Conservation (phyloP, 2,797 vertebrate genomes). For the Chelonia mydas region DNA sequence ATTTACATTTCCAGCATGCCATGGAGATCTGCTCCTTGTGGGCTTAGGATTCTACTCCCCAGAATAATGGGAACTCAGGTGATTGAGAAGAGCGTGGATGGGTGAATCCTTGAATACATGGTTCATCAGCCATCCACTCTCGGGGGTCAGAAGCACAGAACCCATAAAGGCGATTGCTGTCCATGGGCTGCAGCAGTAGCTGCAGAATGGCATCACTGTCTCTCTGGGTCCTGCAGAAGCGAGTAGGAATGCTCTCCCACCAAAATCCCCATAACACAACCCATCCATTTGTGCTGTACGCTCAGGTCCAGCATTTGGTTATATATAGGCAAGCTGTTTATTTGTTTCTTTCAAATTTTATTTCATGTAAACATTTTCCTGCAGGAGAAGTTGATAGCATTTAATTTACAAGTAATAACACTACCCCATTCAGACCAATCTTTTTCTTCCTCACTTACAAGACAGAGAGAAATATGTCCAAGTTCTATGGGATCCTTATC, state of each 20-base stretch:
- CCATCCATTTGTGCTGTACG: accelerated
- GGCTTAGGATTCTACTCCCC: background rate
- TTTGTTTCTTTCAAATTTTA: background rate
- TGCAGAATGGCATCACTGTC: background rate
- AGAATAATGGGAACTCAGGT: background rate
- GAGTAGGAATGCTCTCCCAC: background rate
- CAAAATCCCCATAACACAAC: background rate
- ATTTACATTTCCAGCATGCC: background rate
- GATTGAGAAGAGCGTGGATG: accelerated
- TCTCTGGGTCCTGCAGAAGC: background rate
- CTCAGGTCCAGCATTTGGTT: background rate
- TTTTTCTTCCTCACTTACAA: background rate
- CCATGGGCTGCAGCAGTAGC: background rate
- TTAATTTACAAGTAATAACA: background rate
- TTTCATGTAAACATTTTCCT: background rate
- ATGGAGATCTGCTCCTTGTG: background rate
- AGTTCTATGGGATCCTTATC: background rate
- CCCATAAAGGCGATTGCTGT: background rate
- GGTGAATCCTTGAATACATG: background rate
- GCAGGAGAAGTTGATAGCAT: background rate
- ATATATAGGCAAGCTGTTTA: background rate
- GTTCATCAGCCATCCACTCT: background rate
- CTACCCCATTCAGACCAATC: background rate
- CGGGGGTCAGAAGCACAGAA: background rate
- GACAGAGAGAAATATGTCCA: background rate